These are phyloP conservation scores for Chelonus formosanus DNA, from an alignment of 2,888 invertebrate genomes.

Conservation along the genomic window DNA sequence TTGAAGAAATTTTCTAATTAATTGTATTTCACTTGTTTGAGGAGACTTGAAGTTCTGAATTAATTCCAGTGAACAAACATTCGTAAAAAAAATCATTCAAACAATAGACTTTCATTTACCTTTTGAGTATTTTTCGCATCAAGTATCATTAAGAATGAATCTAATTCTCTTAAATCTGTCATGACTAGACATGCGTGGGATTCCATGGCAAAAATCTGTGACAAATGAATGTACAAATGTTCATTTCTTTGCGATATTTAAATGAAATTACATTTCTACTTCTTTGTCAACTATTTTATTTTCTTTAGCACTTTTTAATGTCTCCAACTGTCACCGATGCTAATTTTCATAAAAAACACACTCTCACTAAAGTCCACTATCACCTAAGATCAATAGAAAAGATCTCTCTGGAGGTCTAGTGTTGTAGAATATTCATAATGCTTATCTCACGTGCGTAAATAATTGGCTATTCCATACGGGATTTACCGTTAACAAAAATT, in stretches of 20 bases:
- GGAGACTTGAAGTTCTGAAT: not conserved
- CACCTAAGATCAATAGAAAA: not conserved
- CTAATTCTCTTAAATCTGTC: conserved; percentile 31
- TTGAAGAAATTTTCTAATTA: too few relatives aligned
- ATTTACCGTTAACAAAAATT: conserved; percentile 54
- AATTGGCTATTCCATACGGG: conserved; percentile 46
- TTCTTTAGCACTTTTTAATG: too few relatives aligned
- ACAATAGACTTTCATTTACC: conserved; percentile 24
- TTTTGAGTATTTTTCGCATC: conserved; percentile 18
- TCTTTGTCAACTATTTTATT: too few relatives aligned
- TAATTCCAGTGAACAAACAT: not conserved
- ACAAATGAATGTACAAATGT: conserved; percentile 43
- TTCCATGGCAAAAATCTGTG: conserved; percentile 47
- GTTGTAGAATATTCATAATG: not conserved
- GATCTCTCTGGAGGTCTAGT: not conserved
- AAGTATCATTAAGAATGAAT: conserved; percentile 11
- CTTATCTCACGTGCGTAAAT: conserved; percentile 42
- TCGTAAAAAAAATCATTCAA: not conserved
- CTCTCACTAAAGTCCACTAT: too few relatives aligned
- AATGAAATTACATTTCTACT: too few relatives aligned
- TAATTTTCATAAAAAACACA: too few relatives aligned
- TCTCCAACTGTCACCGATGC: too few relatives aligned
- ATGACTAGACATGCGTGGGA: conserved; percentile 40
- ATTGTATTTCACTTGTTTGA: not conserved
- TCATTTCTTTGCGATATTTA: conserved; percentile 18